Evolutionary conservation across 1,140 invertebrate genomes (phyloP).

Genomic region (Sinella curviseta): DNA sequence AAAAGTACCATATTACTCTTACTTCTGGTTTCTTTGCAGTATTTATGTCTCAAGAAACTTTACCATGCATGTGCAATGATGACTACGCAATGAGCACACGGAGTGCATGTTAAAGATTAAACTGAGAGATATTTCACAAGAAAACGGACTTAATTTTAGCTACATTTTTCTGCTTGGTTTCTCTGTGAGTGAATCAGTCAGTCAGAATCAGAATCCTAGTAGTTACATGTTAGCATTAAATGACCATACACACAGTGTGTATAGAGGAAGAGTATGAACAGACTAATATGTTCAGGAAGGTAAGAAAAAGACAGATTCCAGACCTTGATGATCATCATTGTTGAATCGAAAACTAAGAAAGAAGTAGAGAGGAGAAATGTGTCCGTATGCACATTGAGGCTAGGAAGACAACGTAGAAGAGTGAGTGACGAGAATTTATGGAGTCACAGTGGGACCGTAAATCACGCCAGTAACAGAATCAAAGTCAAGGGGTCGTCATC

Average conservation of each 20-base stretch:
- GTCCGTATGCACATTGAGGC: background rate
- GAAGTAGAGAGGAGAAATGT: background rate
- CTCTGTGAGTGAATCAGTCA: too few relatives aligned
- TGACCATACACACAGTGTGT: background rate
- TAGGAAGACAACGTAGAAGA: too few relatives aligned
- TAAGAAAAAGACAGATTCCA: slow-evolving; percentile 8
- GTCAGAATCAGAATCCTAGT: too few relatives aligned
- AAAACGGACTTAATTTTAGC: background rate
- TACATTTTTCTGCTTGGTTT: too few relatives aligned
- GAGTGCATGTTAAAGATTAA: background rate
- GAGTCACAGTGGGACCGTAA: slow-evolving; percentile 47
- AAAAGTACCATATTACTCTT: too few relatives aligned
- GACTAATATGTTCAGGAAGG: background rate
- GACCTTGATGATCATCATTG: background rate
- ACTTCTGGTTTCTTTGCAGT: too few relatives aligned
- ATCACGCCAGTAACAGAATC: slow-evolving; percentile 38
- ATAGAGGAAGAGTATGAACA: background rate
- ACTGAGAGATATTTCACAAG: background rate
- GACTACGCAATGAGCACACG: background rate
- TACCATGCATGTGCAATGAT: background rate
- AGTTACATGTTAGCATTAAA: too few relatives aligned
- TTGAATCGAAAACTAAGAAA: background rate
- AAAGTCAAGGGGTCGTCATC: slow-evolving; percentile 20
- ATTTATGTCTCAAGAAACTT: too few relatives aligned
- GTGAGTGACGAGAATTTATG: slow-evolving; percentile 46